These are phyloP conservation scores for Mormoops blainvillei DNA, from an alignment of 2,113 vertebrate species.

Conservation along the genomic window DNA sequence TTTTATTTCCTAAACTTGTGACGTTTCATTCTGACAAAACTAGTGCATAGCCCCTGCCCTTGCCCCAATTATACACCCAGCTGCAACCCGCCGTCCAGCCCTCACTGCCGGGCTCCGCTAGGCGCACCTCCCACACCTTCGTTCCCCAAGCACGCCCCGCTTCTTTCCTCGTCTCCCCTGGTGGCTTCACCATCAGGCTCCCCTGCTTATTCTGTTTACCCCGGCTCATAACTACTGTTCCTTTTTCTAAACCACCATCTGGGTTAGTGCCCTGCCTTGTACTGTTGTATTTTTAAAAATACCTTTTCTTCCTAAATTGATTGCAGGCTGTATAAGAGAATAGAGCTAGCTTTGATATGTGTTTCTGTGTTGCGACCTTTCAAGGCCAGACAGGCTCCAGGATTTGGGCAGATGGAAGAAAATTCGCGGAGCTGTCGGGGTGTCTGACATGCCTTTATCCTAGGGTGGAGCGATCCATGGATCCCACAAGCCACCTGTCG, in stretches of 20 bases:
- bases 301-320: not conserved
- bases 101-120: not conserved
- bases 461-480: no score
- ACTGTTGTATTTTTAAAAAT: not conserved
- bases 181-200: not conserved
- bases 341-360: not conserved
- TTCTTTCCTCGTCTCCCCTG: not conserved
- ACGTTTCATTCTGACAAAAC: not conserved
- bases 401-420: no score
- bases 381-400: no score
- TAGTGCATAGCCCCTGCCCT: not conserved
- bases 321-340: not conserved
- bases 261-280: not conserved
- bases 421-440: no score
- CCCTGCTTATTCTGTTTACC: not conserved
- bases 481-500: no score
- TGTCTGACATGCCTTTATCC: no score
- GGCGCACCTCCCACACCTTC: not conserved
- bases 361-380: no score
- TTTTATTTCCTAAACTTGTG: not conserved
- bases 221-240: not conserved
- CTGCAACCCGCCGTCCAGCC: not conserved
- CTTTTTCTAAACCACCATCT: not conserved
- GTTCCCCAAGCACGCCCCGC: not conserved
- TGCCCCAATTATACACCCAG: not conserved